Base-by-base conservation (phyloP, 2,113 vertebrate genomes). In the Psettodes erumei region DNA sequence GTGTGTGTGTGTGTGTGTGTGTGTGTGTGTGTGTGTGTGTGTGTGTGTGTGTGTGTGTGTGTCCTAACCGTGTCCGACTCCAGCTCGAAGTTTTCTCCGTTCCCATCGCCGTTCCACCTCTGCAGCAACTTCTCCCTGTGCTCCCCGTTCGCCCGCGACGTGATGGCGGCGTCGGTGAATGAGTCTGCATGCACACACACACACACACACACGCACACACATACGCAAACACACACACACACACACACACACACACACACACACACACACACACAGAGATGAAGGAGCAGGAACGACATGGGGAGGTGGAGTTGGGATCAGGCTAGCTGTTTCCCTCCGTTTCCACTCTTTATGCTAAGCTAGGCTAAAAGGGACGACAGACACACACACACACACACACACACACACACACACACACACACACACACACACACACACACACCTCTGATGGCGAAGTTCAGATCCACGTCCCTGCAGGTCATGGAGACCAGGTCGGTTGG, bases 61-160 rank as follows among this genome's bases (percentile, higher is more conserved):
- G 0, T 19, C 33, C 87, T 77, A 76, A 96, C 96, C 51, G 95
- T 51, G 43, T 96, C 96, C 0, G 92, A 88, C 10, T 96, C 96
- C 10, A 96, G 92, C 53, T 96, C 95, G 1, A 91, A 96, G 85
- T 95, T 94, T 16, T 96, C 96, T 8, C 94, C 95, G 40, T 95
- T 95, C 60, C 95, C 95, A 1, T 95, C 95, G 1, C 94, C 96
- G 13, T 96, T 95, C 96, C 96, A 96, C 50, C 94, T 90, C 86
- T 96, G 94, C 7, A 96, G 93, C 38, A 96, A 94, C 85, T 96
- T 96, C 80, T 96, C 96, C 45, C 94, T 93, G 86, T 96, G 96
- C 23, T 96, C 96, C 1, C 96, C 96, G 9, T 96, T 96, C 79
- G 96, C 89, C 53, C 95, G 95, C 0, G 91, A 89, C 25, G 94